Evolutionary conservation across 1,140 invertebrate genomes (phyloP).

Genomic region (Liolophura sinensis): DNA sequence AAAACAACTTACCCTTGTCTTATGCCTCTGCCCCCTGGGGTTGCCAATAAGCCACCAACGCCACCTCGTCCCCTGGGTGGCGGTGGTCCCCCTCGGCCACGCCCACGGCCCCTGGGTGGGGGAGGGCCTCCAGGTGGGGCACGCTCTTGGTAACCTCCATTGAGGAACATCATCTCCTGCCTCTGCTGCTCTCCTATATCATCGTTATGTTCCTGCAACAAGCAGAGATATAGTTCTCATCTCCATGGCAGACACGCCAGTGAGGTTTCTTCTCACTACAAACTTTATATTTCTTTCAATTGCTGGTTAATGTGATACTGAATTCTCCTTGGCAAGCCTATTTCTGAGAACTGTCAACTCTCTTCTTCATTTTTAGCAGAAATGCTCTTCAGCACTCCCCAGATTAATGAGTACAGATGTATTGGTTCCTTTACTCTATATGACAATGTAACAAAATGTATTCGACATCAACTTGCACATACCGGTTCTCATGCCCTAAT

Average conservation of each 20-base stretch:
- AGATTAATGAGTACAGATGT: no score
- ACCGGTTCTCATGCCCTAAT: no score
- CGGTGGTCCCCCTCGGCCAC: conserved; percentile 24
- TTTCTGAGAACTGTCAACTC: no score
- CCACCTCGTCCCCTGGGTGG: not conserved
- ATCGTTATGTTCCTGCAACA: conserved; percentile 69
- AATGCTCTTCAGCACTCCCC: no score
- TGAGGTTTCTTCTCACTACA: no score
- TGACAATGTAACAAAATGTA: no score
- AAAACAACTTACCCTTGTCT: not conserved
- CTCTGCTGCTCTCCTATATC: conserved; percentile 79
- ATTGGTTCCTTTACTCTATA: no score
- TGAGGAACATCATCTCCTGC: conserved; percentile 67
- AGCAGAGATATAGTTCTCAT: not conserved
- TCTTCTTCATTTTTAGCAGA: no score
- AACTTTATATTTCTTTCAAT: no score
- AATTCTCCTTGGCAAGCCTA: no score
- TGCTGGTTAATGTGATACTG: no score
- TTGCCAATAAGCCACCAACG: conserved; percentile 5
- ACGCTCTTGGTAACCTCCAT: conserved; percentile 19
- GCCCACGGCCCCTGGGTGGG: conserved; percentile 24
- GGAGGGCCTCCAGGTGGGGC: conserved; percentile 9
- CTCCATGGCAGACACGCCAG: not conserved
- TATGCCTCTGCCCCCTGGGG: conserved; percentile 12
- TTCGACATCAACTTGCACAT: no score